Base-by-base conservation (phyloP, 2,113 vertebrate genomes). In the Rostratula benghalensis region DNA sequence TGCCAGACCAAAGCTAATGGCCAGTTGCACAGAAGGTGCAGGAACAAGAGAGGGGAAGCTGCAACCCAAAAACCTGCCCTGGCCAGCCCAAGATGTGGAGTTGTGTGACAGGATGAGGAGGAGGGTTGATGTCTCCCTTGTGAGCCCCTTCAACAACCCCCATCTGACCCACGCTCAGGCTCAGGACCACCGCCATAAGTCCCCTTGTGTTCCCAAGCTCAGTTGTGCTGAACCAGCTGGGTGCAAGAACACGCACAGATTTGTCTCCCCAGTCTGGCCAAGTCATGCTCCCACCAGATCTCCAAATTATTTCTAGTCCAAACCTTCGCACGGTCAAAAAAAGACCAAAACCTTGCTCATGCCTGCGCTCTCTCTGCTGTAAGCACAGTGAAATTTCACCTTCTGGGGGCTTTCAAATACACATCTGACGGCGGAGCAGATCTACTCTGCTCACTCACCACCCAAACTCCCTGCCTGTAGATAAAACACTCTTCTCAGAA, bases 401-500 rank as follows among this genome's bases (percentile, higher is more conserved):
- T 89, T 91, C 61, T 56, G 43, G 22, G 93, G 89, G 83, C 88
- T 95, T 89, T 87, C 68, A 54, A 77, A 87, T 11, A 48, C 0
- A 11, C 9, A 39, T 13, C 69, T 78, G 56, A 67, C 1, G 0
- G 65, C 11, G 6, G 22, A 81, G 79, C 87, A 78, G 74, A 67
- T 54, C 41, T 53, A 31, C 76, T 74, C 39, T 35, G 91, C 83
- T 90, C 56, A 10, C 57, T 83, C 73, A 16, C 56, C 76, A 84
- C 50, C 43, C 0, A 0, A 82, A n/a, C 20, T 33, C 60, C 68
- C 87, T n/a, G 84, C 69, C 78, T 68, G 33, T 5, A 95, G 70
- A 89, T 73, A 95, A 27, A 27, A 87, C 39, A 87, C 41, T 85
- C 90, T 96, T 96, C 94, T 96, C 67, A 89, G 83, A 87, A 95